Percentiles rank a stretch among this genome's conserved stretches.
These are phyloP conservation scores for Coryphaenoides rupestris DNA, from an alignment of 2,113 vertebrate species.

Conservation along the genomic window DNA sequence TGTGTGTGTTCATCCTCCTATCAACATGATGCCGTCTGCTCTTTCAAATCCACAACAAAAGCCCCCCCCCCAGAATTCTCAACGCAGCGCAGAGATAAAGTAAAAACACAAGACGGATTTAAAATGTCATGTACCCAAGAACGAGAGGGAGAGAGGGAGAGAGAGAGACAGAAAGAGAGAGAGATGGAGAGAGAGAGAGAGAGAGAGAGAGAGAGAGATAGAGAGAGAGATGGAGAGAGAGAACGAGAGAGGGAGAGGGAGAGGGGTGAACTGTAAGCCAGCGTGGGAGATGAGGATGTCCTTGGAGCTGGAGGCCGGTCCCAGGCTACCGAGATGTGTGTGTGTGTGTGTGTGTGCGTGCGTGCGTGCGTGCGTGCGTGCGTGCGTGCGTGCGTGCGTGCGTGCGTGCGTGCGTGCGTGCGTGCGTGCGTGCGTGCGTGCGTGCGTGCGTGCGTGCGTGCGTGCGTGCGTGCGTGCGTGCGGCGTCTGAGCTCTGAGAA, in stretches of 20 bases:
- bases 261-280: neutral
- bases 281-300: too few species aligned
- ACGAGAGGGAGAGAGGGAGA: neutral
- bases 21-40: constrained; percentile 58
- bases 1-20: constrained; percentile 49
- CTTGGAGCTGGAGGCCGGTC: too few species aligned
- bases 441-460: too few species aligned
- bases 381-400: too few species aligned
- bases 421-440: too few species aligned
- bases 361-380: too few species aligned
- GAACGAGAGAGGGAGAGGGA: too few species aligned
- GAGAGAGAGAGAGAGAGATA: too few species aligned
- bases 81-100: constrained; percentile 61
- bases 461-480: neutral
- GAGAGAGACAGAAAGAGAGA: too few species aligned
- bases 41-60: constrained; percentile 68
- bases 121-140: constrained; percentile 62
- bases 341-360: neutral
- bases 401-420: too few species aligned
- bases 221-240: too few species aligned
- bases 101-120: constrained; percentile 59
- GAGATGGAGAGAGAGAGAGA: too few species aligned
- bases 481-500: neutral
- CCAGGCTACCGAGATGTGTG: neutral
- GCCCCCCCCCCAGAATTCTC: constrained; percentile 42